A percentile compares a stretch with the other conserved stretches of the same genome.
These are phyloP conservation scores for Eulemur macaco DNA, from an alignment of 2,113 vertebrate genomes.

Conservation along the genomic window DNA sequence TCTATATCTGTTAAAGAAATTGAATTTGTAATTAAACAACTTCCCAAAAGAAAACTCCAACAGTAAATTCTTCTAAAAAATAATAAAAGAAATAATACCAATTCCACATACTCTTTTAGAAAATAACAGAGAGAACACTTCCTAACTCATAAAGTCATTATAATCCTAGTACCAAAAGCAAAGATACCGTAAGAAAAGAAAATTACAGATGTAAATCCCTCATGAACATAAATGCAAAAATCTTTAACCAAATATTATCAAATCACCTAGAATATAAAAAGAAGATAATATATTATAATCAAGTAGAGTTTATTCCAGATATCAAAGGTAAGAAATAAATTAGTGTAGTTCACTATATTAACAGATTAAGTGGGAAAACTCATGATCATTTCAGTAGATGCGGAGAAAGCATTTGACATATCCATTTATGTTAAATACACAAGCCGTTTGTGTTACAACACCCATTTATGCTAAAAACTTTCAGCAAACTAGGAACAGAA, in stretches of 20 bases:
- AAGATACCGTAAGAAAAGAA: neutral
- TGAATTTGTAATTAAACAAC: neutral
- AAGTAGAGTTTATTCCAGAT: neutral
- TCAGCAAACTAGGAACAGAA: neutral
- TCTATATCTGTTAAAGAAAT: neutral
- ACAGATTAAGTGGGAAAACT: neutral
- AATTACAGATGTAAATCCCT: neutral
- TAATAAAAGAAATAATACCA: neutral
- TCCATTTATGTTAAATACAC: neutral
- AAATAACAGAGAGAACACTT: neutral
- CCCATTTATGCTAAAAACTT: neutral
- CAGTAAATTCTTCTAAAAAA: neutral
- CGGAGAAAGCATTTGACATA: neutral
- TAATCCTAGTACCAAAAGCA: neutral
- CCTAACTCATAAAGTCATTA: neutral
- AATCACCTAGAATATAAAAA: neutral
- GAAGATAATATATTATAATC: neutral
- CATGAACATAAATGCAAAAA: neutral
- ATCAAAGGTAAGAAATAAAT: neutral
- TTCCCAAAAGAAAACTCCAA: neutral
- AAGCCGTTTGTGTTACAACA: neutral
- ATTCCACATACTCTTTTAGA: neutral
- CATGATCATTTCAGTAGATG: neutral
- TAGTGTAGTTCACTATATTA: neutral
- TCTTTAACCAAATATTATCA: conserved; percentile 5